Conservation (phyloP, 2,888 invertebrate genomes). For the Spatulosminthurus flaviceps region DNA sequence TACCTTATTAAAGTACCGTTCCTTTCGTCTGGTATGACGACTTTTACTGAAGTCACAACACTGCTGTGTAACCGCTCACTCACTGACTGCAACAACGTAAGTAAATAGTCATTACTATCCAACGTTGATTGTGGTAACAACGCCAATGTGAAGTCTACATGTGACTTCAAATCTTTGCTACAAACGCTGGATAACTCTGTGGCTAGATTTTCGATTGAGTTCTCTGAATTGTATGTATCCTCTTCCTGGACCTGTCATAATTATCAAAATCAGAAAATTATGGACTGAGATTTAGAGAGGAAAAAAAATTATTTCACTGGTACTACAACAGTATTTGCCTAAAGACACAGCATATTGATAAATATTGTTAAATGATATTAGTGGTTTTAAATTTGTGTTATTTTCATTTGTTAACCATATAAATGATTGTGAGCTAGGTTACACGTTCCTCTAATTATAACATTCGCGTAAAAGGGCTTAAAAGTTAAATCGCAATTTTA, state of each 20-base stretch:
- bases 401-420: no score
- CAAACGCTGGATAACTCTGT: conserved; percentile 58
- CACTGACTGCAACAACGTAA: conserved; percentile 92
- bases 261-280: conserved; percentile 42
- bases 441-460: no score
- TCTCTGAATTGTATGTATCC: conserved; percentile 76
- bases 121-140: conserved; percentile 89
- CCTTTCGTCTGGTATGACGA: conserved; percentile 93
- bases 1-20: conserved; percentile 82
- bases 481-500: no score
- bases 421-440: no score
- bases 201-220: conserved; percentile 68
- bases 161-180: conserved; percentile 56
- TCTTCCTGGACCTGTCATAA: conserved; percentile 75
- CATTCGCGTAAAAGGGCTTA: no score
- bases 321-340: no score
- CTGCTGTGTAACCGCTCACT: conserved; percentile 66
- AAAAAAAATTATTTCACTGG: no score
- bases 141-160: conserved; percentile 95
- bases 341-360: no score
- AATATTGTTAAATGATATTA: no score
- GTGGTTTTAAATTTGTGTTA: no score
- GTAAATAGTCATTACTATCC: conserved; percentile 94
- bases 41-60: conserved; percentile 59
- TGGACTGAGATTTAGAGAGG: no score